Conservation (phyloP, 2,797 vertebrate species). For the Pseudomugil tenellus region DNA sequence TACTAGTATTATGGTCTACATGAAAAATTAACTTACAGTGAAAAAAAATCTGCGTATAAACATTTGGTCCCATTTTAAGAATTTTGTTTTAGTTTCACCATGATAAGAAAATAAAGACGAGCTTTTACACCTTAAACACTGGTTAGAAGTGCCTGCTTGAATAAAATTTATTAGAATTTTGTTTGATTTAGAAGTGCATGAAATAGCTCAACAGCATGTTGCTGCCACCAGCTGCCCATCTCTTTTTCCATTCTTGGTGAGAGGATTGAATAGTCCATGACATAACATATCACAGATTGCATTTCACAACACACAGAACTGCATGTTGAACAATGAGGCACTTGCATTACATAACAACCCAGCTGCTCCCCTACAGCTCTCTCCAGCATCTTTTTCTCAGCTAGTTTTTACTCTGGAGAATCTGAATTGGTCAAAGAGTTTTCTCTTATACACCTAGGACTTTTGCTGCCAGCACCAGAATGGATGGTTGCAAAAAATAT, state of each 20-base stretch:
- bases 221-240: conserved; percentile 58
- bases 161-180: conserved; percentile 31
- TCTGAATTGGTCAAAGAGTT: conserved; percentile 31
- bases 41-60: neutral
- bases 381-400: conserved; percentile 29
- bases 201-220: conserved; percentile 36
- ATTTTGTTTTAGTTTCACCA: neutral
- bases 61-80: neutral
- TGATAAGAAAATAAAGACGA: neutral
- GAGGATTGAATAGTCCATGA: conserved; percentile 33
- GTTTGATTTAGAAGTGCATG: conserved; percentile 51
- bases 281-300: conserved; percentile 35
- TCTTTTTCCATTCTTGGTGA: conserved; percentile 26
- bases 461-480: conserved; percentile 29
- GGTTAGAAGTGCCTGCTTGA: conserved; percentile 4
- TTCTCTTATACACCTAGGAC: conserved; percentile 9
- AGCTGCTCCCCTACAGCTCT: conserved; percentile 21
- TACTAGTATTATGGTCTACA: too few species aligned
- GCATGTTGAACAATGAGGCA: conserved; percentile 50
- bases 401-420: conserved; percentile 43
- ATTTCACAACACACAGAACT: conserved; percentile 17
- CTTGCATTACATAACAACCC: conserved; percentile 48
- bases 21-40: too few species aligned
- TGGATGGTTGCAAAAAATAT: conserved; percentile 1
- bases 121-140: too few species aligned